These are phyloP conservation scores for Tetragnatha montana DNA, from an alignment of 2,888 invertebrate genomes.

Conservation along the genomic window DNA sequence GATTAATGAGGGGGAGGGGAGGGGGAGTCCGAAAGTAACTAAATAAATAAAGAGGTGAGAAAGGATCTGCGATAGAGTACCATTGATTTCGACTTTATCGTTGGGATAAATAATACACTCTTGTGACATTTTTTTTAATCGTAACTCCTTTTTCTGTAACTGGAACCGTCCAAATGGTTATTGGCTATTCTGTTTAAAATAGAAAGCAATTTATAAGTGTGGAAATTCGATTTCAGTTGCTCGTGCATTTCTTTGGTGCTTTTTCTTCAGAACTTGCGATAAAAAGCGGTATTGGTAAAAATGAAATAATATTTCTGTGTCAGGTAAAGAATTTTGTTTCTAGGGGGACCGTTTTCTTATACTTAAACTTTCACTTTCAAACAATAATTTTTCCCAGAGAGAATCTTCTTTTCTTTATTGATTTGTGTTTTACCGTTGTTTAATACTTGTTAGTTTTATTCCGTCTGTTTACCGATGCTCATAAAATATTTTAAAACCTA, in stretches of 20 bases:
- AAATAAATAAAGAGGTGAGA: conserved; percentile 39
- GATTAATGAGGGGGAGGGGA: conserved; percentile 33
- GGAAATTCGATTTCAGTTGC: conserved; percentile 45
- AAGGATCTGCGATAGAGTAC: conserved; percentile 27
- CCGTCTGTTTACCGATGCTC: too few species aligned
- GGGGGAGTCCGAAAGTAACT: conserved; percentile 15
- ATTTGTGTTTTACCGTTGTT: too few species aligned
- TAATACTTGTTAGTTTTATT: too few species aligned
- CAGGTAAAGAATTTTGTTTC: too few species aligned
- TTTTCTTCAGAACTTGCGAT: background rate
- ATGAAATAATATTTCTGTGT: too few species aligned
- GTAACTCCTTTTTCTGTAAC: background rate
- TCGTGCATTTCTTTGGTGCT: background rate
- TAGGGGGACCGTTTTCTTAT: too few species aligned
- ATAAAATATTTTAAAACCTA: too few species aligned
- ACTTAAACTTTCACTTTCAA: too few species aligned
- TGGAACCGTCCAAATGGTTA: conserved; percentile 35
- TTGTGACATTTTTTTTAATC: background rate
- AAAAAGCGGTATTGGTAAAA: background rate
- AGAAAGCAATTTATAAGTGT: conserved; percentile 46
- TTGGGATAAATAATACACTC: conserved; percentile 46
- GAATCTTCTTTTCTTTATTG: too few species aligned
- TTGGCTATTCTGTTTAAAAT: conserved; percentile 17
- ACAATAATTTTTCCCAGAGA: too few species aligned
- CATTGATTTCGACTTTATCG: conserved; percentile 56